phyloP scores from a whole-genome alignment of 2,113 vertebrate species.

The Copsychus sechellarum region DNA sequence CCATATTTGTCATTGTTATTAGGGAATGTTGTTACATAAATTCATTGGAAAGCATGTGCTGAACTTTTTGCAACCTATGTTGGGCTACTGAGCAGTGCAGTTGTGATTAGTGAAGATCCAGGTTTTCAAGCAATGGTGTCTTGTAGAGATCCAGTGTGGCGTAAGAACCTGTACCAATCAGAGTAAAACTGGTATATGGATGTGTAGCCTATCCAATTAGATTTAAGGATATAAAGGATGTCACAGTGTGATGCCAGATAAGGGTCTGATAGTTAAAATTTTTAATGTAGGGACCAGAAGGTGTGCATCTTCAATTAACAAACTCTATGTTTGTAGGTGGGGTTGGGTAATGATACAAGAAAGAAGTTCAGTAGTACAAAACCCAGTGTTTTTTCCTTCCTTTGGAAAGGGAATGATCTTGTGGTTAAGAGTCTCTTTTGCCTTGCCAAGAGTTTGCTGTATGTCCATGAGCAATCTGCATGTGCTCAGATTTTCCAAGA shows the following conservation, averaged over 20 bases:
- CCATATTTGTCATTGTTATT: background rate
- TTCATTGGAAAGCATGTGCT: background rate
- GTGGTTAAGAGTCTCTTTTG: background rate
- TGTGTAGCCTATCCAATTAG: background rate
- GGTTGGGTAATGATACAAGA: background rate
- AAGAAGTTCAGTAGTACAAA: background rate
- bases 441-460: conserved; percentile 3
- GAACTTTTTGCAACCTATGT: background rate
- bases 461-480: background rate
- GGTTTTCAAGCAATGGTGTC: background rate
- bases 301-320: background rate
- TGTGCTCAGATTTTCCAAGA: conserved; percentile 22
- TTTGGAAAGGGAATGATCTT: background rate
- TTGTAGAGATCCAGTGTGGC: background rate
- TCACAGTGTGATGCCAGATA: background rate
- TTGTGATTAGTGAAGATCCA: background rate
- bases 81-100: background rate
- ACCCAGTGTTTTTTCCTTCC: background rate
- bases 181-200: background rate
- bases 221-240: background rate
- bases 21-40: background rate
- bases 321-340: background rate
- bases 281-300: background rate
- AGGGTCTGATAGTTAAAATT: background rate
- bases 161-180: background rate